Base-by-base conservation (phyloP, 1,140 invertebrate genomes). In the Paralvinella palmiformis region DNA sequence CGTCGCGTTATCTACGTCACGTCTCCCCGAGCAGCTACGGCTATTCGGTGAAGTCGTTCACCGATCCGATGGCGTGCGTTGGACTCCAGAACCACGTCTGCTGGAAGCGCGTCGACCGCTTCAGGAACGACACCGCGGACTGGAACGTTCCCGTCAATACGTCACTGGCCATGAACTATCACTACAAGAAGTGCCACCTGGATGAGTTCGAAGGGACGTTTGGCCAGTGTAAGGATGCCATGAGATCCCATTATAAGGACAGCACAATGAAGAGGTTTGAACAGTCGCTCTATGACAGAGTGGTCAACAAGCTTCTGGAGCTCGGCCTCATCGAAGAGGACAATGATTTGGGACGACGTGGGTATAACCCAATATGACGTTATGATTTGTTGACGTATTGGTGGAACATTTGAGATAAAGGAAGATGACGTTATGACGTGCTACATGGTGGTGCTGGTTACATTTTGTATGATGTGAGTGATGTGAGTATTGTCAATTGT, bases 131-230 rank as follows among this genome's bases (percentile, higher is more conserved):
- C 2, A 50, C 10, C 27, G 7, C 48, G 27, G 13, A 27, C 50
- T 58, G 48, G 24, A 62, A 4, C 33, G 24, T 31, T 22, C 1
- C 20, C 33, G 60, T 58, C n/a, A 5, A n/a, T 10, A 7, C 6
- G 60, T 22, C 5, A 17, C 20, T 33, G 0, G 60, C 45, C n/a
- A 58, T 29, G 48, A 62, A 62, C 33, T 45, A 62, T 2, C 60
- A 62, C 29, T 62, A 62, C 29, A 62, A 62, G 60, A 62, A 53
- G 35, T 62, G 60, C 33, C 60, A 62, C 45, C 53, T 62, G 15
- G 60, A 62, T 2, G n/a, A 27, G 10, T 62, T 29, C 33, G 2
- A 59, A 33, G 24, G 24, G 0, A 27, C 29, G 31, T 7, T 20
- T 33, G 60, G 60, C 13, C 1, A 7, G 3, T 62, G 60, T 33